phyloP scores from a whole-genome alignment of 1,140 invertebrate species.

The Ips nitidus region DNA sequence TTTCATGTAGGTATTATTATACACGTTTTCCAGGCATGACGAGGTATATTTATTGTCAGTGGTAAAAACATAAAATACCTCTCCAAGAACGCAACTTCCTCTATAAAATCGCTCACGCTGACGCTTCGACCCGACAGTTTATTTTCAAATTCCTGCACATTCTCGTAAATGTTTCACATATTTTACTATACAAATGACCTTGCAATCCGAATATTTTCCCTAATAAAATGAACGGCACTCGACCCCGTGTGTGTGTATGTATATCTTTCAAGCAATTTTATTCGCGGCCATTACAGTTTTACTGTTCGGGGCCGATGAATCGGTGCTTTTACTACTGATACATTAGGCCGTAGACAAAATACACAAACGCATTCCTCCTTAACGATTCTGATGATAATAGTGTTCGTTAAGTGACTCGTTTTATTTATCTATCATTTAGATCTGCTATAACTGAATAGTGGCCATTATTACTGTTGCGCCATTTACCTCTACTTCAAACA shows the following conservation, averaged over 20 bases:
- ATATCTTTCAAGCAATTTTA: conserved; percentile 25
- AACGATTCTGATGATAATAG: conserved; percentile 8
- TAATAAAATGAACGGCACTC: conserved; percentile 14
- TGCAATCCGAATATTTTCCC: conserved; percentile 17
- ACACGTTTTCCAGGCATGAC: conserved; percentile 1
- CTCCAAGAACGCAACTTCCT: conserved; percentile 14
- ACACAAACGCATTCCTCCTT: conserved; percentile 14
- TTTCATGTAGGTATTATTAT: background rate
- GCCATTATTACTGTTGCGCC: no score
- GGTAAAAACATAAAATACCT: conserved; percentile 22
- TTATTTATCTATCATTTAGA: no score
- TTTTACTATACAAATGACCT: conserved; percentile 21
- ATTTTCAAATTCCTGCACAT: conserved; percentile 22
- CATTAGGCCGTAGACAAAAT: conserved; percentile 17
- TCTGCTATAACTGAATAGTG: no score
- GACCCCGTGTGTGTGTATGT: conserved; percentile 2
- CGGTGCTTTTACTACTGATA: conserved; percentile 23
- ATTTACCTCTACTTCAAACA: no score
- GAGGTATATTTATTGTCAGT: conserved; percentile 12
- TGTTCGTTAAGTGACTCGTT: background rate
- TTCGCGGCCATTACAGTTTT: conserved; percentile 19
- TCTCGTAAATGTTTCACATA: conserved; percentile 24
- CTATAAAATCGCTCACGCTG: conserved; percentile 18
- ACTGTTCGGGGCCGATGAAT: conserved; percentile 13
- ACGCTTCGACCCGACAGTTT: conserved; percentile 16